Percentiles rank a stretch among this genome's conserved stretches.
Conservation (phyloP, 2,888 invertebrate genomes). For the Caenorhabditis sp. region DNA sequence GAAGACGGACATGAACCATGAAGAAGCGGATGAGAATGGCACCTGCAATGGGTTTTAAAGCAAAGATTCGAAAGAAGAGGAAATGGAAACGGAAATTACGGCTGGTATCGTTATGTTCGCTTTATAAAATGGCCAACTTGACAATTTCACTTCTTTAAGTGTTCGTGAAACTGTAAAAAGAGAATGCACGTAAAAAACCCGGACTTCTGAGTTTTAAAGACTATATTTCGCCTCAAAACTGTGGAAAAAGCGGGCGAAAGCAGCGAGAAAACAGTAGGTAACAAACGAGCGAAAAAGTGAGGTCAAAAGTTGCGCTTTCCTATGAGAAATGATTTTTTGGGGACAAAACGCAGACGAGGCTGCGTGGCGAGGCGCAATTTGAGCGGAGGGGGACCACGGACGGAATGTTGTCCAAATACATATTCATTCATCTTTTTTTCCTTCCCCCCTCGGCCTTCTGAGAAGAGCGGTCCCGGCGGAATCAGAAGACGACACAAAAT, state of each 20-base stretch:
- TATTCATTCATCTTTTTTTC: slow-evolving; percentile 56
- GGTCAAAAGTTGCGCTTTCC: no score
- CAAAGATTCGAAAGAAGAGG: background rate
- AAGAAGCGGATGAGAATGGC: background rate
- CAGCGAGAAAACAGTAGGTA: no score
- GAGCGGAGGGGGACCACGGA: background rate
- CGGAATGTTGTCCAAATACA: slow-evolving; percentile 15
- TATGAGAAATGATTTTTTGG: slow-evolving; percentile 32
- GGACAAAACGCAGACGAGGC: slow-evolving; percentile 1
- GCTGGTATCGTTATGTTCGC: no score
- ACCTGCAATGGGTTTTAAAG: background rate
- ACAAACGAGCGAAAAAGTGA: no score
- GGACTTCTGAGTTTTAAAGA: no score
- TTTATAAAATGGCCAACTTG: no score
- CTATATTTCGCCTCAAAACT: no score
- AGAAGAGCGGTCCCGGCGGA: slow-evolving; percentile 35
- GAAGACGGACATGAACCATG: slow-evolving; percentile 42
- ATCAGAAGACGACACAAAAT: slow-evolving; percentile 32
- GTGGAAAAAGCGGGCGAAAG: no score
- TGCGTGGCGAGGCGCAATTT: slow-evolving; percentile 34
- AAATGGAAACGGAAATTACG: background rate
- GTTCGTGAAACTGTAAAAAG: no score
- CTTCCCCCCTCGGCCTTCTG: background rate
- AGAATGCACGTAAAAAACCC: no score
- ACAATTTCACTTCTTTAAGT: no score